Percentiles rank a stretch among this genome's conserved stretches.
These are phyloP conservation scores for Seriola rivoliana DNA, from an alignment of 2,113 vertebrate species.

Conservation along the genomic window DNA sequence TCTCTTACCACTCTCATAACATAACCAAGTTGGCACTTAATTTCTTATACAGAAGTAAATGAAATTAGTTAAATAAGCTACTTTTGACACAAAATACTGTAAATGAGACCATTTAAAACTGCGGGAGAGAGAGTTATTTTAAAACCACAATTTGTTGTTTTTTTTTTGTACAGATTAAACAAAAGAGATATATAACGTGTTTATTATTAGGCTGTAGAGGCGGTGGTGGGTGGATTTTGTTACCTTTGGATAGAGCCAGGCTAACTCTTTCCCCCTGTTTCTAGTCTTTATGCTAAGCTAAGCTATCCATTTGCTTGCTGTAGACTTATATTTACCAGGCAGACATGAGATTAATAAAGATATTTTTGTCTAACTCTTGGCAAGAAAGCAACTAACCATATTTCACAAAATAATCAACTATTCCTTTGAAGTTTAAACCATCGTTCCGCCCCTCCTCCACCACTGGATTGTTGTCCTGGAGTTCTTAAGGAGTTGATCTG, in stretches of 20 bases:
- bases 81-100: slow-evolving; percentile 5
- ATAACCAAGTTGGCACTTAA: slow-evolving; percentile 3
- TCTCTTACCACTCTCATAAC: slow-evolving; percentile 3
- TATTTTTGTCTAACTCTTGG: not conserved
- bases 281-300: too few relatives aligned
- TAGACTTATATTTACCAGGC: not conserved
- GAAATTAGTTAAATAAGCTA: not conserved
- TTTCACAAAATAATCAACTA: not conserved
- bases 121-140: not conserved
- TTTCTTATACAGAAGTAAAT: slow-evolving; percentile 12
- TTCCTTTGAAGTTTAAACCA: not conserved
- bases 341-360: not conserved
- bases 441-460: not conserved
- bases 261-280: too few relatives aligned
- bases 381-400: not conserved
- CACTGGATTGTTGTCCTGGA: not conserved
- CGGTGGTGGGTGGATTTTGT: too few relatives aligned
- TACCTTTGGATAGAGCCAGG: too few relatives aligned
- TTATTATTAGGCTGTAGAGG: too few relatives aligned
- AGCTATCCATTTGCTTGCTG: not conserved
- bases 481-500: not conserved
- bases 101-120: slow-evolving; percentile 1
- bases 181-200: not conserved
- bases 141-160: not conserved
- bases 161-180: not conserved